Evolutionary conservation across 2,888 invertebrate genomes (phyloP).

Genomic region (Drosophila borealis): DNA sequence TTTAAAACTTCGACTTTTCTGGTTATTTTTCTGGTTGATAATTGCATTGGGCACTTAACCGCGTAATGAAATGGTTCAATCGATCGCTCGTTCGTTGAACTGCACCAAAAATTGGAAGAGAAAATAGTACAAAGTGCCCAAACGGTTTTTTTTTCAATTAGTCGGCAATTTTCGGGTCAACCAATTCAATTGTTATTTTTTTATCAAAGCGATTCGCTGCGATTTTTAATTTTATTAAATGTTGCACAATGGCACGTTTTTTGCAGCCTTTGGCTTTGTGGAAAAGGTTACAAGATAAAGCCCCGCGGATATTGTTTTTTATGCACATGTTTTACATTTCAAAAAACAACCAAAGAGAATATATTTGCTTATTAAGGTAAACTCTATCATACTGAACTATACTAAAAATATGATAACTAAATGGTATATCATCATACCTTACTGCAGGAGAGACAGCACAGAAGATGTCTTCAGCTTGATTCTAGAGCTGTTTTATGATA

Average conservation of each 20-base stretch:
- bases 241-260: slow-evolving; percentile 19
- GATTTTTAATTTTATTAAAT: slow-evolving; percentile 35
- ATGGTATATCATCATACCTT: too few species aligned
- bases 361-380: too few species aligned
- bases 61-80: slow-evolving; percentile 39
- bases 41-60: slow-evolving; percentile 38
- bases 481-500: neutral
- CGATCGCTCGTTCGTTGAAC: slow-evolving; percentile 43
- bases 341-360: too few species aligned
- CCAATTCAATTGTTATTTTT: slow-evolving; percentile 18
- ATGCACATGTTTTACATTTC: neutral
- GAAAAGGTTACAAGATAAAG: neutral
- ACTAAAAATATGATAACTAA: too few species aligned
- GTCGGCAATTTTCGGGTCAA: slow-evolving; percentile 32
- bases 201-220: slow-evolving; percentile 32
- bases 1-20: slow-evolving; percentile 10
- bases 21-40: slow-evolving; percentile 26
- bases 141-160: slow-evolving; percentile 46
- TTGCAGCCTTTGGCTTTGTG: slow-evolving; percentile 1
- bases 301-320: neutral
- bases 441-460: too few species aligned
- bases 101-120: slow-evolving; percentile 5
- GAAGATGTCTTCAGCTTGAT: too few species aligned
- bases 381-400: too few species aligned
- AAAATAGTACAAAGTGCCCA: slow-evolving; percentile 25